Conservation (phyloP, 2,888 invertebrate genomes). For the Psylliodes chrysocephalus region DNA sequence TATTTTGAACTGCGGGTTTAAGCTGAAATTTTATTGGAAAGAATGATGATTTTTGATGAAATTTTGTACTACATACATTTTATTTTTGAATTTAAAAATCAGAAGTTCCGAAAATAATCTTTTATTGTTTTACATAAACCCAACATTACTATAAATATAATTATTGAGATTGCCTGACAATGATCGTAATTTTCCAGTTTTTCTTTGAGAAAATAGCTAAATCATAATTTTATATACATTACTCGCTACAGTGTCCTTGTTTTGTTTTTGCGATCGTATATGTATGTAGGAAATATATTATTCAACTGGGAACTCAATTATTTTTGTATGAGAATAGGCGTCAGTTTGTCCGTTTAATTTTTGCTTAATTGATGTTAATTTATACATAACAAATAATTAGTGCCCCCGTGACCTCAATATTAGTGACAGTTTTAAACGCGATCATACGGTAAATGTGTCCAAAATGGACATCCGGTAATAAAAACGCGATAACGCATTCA, state of each 20-base stretch:
- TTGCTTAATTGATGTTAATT: constrained; percentile 31
- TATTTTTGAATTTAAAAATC: too few relatives aligned
- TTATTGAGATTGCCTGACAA: too few relatives aligned
- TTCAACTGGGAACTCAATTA: constrained; percentile 6
- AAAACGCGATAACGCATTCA: not conserved
- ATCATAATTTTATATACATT: too few relatives aligned
- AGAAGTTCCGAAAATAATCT: too few relatives aligned
- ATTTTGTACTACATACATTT: too few relatives aligned
- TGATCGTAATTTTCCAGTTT: too few relatives aligned
- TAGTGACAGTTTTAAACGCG: constrained; percentile 26
- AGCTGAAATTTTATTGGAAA: too few relatives aligned
- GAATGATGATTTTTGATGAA: too few relatives aligned
- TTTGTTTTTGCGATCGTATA: not conserved
- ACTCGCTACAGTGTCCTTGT: constrained; percentile 4
- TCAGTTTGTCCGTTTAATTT: constrained; percentile 18
- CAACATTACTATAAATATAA: too few relatives aligned
- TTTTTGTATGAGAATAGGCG: constrained; percentile 13
- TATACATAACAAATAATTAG: constrained; percentile 34
- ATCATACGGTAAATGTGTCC: constrained; percentile 26
- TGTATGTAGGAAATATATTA: not conserved
- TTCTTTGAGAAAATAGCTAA: too few relatives aligned
- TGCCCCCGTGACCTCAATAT: constrained; percentile 31
- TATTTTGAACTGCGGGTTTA: too few relatives aligned
- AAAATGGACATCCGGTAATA: constrained; percentile 31
- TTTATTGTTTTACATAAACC: too few relatives aligned